Evolutionary conservation across 1,140 invertebrate species (phyloP), one percentile per base, ranked within the genome.

Genomic region (Drosophila watanabei): DNA sequence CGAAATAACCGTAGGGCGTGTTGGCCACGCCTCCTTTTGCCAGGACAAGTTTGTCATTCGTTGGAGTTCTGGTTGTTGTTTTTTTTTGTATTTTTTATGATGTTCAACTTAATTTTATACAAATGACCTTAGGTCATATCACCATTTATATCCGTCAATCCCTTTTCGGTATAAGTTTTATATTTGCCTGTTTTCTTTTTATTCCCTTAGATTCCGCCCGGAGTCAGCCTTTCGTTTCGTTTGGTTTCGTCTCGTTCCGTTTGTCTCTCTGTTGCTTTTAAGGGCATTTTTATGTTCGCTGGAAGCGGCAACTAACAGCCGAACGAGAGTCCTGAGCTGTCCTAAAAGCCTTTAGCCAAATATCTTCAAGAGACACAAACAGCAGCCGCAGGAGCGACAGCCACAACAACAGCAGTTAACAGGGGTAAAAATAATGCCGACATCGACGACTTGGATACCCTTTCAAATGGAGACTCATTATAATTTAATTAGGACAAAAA

Each of bases 101-200:
- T 80, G 86, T 89, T 90, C 87, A 90, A 90, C 86, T 90, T 90
- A 90, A 90, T 90, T 90, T 90, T 90, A 90, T 90, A 90, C 86
- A 90, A 90, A 90, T 90, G 86, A 90, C 86, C 86, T 77, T 69
- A 90, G 86, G 86, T 90, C 86, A 90, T 91, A 86, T 90, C 86
- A 90, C 82, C 86, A 90, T 90, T 90, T 90, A 90, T 90, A 90
- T 90, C 87, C 86, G 86, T 89, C 86, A 90, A 89, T 89, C 86
- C 85, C 86, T 89, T 89, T 88, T 88, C 70, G 85, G 86, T 85
- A 88, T 88, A 88, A 88, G 85, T 88, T 88, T 88, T 89, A 89
- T 88, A 89, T 88, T 90, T 89, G 86, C 65, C 69, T 89, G 73
- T 88, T 89, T 84, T 88, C 62, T 41, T 79, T 60, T 66, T 56